Evolutionary conservation across 2,113 vertebrate species (phyloP).

Genomic region (Morone chrysops): DNA sequence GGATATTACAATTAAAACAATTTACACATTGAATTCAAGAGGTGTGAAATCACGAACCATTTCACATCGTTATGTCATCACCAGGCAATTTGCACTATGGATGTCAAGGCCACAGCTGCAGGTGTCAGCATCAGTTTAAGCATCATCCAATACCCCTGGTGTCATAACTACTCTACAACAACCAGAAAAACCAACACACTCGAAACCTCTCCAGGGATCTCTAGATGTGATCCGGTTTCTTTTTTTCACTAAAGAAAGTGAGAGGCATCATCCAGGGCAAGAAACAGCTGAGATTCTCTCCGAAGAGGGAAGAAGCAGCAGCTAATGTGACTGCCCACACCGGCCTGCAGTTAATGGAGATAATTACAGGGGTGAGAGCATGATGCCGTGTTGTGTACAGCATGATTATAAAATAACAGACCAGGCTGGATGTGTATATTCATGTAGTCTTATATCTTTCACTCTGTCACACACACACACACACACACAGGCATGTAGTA

Average conservation of each 20-base stretch:
- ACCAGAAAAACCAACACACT: constrained; percentile 28
- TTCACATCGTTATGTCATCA: constrained; percentile 25
- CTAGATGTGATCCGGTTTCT: constrained; percentile 28
- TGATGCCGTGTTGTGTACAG: neutral
- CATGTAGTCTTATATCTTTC: neutral
- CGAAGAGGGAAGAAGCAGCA: neutral
- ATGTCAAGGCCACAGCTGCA: constrained; percentile 54
- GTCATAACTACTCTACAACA: constrained; percentile 52
- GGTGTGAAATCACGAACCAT: neutral
- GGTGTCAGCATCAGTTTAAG: constrained; percentile 55
- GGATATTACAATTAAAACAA: constrained; percentile 11
- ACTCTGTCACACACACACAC: neutral
- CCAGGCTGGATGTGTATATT: neutral
- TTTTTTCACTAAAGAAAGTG: constrained; percentile 44
- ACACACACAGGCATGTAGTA: neutral
- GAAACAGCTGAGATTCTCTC: constrained; percentile 10
- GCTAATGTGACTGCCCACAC: neutral
- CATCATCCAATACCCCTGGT: constrained; percentile 41
- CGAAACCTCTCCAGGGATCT: constrained; percentile 39
- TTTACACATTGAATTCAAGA: constrained; percentile 20
- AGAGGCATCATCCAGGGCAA: constrained; percentile 22
- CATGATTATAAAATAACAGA: constrained; percentile 7
- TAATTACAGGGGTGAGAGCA: constrained; percentile 12
- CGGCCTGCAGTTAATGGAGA: neutral
- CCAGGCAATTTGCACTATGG: constrained; percentile 17